A percentile compares a stretch with the other conserved stretches of the same genome.
Evolutionary conservation across 2,888 invertebrate genomes (phyloP).

Genomic region (Platerodrilus igneus): DNA sequence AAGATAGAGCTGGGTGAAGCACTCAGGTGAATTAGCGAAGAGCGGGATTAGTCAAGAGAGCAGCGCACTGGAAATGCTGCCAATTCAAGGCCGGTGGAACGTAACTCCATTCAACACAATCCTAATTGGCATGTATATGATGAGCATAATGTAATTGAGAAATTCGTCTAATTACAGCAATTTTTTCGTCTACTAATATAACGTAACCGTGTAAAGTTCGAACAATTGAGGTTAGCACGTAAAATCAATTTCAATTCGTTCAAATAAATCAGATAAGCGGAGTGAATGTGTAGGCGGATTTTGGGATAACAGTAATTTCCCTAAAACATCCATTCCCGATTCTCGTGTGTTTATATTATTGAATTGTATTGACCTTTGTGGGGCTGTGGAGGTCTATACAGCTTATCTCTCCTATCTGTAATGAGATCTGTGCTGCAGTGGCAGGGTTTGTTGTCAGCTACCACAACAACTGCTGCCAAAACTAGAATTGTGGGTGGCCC

Average conservation of each 20-base stretch:
- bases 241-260: constrained; percentile 47
- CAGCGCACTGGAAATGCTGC: constrained; percentile 37
- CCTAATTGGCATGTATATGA: constrained; percentile 31
- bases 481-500: constrained; percentile 25
- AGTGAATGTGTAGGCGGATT: constrained; percentile 45
- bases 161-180: constrained; percentile 16
- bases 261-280: constrained; percentile 43
- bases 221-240: constrained; percentile 43
- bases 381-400: constrained; percentile 33
- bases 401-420: constrained; percentile 50
- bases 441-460: constrained; percentile 37
- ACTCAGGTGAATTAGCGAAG: constrained; percentile 44
- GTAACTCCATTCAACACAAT: constrained; percentile 38
- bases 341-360: constrained; percentile 45
- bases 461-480: constrained; percentile 32
- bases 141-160: background rate
- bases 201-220: background rate
- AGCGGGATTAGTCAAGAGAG: constrained; percentile 45
- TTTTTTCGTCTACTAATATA: constrained; percentile 4
- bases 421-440: constrained; percentile 47
- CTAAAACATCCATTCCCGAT: constrained; percentile 35
- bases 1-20: constrained; percentile 45
- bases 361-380: constrained; percentile 49
- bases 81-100: constrained; percentile 43
- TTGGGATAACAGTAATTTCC: constrained; percentile 42